Conservation (phyloP, 1,140 invertebrate genomes). For the Ganaspis sp. region DNA sequence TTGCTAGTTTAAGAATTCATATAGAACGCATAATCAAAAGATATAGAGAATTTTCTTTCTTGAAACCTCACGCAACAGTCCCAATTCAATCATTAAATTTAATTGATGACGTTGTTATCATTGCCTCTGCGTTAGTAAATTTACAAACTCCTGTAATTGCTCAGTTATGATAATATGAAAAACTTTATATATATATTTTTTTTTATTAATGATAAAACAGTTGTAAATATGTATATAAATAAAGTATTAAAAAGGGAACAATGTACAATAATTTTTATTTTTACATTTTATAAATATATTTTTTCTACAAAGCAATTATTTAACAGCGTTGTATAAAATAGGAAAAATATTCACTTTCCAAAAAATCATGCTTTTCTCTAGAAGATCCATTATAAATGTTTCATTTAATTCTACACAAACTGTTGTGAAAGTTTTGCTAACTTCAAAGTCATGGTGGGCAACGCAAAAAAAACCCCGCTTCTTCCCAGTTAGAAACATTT, state of each 20-base stretch:
- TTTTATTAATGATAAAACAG: background rate
- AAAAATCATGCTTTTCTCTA: conserved; percentile 31
- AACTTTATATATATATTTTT: background rate
- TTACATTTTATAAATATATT: background rate
- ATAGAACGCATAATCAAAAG: conserved; percentile 66
- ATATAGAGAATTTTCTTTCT: conserved; percentile 67
- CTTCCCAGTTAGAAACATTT: conserved; percentile 71
- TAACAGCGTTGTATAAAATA: background rate
- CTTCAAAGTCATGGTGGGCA: conserved; percentile 55
- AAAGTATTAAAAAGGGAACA: too few relatives aligned
- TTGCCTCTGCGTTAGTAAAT: conserved; percentile 2
- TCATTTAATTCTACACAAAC: conserved; percentile 40
- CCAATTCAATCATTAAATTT: conserved; percentile 55
- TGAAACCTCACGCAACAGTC: conserved; percentile 66
- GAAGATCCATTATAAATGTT: conserved; percentile 25
- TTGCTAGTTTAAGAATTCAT: conserved; percentile 70
- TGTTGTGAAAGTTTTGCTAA: conserved; percentile 51
- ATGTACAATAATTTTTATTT: background rate
- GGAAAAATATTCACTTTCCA: conserved; percentile 34
- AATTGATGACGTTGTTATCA: conserved; percentile 52
- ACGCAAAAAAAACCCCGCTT: conserved; percentile 64
- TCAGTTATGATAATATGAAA: background rate
- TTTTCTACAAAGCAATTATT: background rate
- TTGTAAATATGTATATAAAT: background rate
- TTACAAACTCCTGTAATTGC: conserved; percentile 17